Base-by-base conservation (phyloP, 1,140 invertebrate species). In the Cephus cinctus region DNA sequence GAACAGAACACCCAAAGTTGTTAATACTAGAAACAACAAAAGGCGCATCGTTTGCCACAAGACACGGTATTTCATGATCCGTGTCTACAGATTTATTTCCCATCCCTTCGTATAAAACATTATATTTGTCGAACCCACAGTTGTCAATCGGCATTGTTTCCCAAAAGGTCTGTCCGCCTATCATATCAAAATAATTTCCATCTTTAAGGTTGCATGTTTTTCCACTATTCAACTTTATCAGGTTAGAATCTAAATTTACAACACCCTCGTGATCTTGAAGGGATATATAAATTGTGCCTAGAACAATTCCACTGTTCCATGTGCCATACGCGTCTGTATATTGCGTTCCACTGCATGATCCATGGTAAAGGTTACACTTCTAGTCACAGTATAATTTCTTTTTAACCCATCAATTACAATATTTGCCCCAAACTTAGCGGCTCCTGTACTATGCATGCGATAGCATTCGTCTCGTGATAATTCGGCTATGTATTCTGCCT, bases 111-210 rank as follows among this genome's bases (percentile, higher is more conserved):
- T 53, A 58, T 0, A 58, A 11, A 0, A 45, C 25, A 5, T 25
- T 31, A 16, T 54, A 59, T 2, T 22, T 2, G 3, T 43, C 12
- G 12, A 56, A 58, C 1, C 35, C 9, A 8, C 57, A 63, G 3
- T 43, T 36, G 6, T 53, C 45, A 5, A 3, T 0, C 0, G 52
- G 56, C 0, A 47, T 0, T 0, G 22, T 0, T 0, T 47, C 6
- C 54, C 59, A 64, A 8, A 42, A 64, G 2, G 47, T 39, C 16
- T 48, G 31, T 2, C 45, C 50, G 12, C 30, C 47, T 14, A 57
- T 42, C 0, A 25, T 1, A 12, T 60, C 57, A 0, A 49, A 9
- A 16, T 50, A 58, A 0, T n/a, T 6, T 11, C 23, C 42, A 3
- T 12, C 11, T 9, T 9, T 20, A 0, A 47, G 11, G 0, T 2